Conservation (phyloP, 1,140 invertebrate genomes). For the Achatina immaculata region DNA sequence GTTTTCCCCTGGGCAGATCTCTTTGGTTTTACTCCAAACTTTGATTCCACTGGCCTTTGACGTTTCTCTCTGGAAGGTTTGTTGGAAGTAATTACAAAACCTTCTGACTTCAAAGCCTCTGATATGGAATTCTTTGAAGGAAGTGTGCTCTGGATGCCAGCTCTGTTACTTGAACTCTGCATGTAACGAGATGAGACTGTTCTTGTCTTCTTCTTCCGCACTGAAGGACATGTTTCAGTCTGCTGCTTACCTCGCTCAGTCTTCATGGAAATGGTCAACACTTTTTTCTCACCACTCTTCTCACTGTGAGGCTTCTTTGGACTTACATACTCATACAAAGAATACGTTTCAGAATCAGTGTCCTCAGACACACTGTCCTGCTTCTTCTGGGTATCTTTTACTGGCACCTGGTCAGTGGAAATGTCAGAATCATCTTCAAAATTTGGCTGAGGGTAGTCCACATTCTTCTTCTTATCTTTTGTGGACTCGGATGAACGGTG, state of each 20-base stretch:
- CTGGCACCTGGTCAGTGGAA: not conserved
- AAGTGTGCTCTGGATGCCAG: not conserved
- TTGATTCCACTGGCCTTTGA: not conserved
- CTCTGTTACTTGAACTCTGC: conserved; percentile 10
- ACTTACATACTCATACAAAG: conserved; percentile 19
- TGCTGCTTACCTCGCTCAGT: not conserved
- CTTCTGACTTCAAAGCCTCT: not conserved
- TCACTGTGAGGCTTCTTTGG: not conserved
- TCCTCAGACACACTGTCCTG: not conserved
- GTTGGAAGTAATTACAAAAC: not conserved
- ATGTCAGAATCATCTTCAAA: conserved; percentile 24
- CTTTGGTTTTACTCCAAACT: not conserved
- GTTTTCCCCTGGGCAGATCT: not conserved
- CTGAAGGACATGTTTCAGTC: not conserved
- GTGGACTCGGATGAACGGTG: not conserved
- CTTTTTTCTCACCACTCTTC: not conserved
- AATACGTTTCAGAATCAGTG: conserved; percentile 32
- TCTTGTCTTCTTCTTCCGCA: conserved; percentile 12
- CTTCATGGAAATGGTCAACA: not conserved
- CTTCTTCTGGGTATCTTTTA: not conserved
- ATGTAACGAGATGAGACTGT: conserved; percentile 26
- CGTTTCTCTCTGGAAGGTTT: not conserved
- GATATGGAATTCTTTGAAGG: not conserved
- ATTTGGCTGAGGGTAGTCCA: conserved; percentile 6
- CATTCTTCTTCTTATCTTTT: not conserved